phyloP scores from a whole-genome alignment of 2,888 invertebrate species.

The Lagria hirta region DNA sequence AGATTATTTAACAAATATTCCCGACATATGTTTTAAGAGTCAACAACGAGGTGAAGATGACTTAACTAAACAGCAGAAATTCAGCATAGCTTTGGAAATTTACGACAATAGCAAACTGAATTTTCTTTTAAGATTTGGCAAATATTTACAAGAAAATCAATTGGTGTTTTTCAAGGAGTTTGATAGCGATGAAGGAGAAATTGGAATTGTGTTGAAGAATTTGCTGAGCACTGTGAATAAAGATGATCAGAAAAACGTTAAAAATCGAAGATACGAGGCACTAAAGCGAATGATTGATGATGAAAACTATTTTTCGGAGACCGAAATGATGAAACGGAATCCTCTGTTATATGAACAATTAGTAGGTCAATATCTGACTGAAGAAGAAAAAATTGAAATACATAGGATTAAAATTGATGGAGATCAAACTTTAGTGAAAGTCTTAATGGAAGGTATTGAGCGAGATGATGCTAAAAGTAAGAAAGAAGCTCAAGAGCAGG shows the following conservation, averaged over 20 bases:
- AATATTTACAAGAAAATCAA: constrained; percentile 67
- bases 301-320: constrained; percentile 82
- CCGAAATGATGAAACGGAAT: constrained; percentile 90
- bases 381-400: constrained; percentile 69
- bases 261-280: constrained; percentile 82
- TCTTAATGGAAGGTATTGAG: constrained; percentile 81
- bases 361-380: constrained; percentile 81
- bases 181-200: constrained; percentile 56
- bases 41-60: constrained; percentile 81
- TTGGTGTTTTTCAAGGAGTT: constrained; percentile 67
- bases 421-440: constrained; percentile 68
- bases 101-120: constrained; percentile 66
- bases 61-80: constrained; percentile 68
- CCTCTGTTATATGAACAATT: constrained; percentile 88
- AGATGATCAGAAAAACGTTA: constrained; percentile 57
- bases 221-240: constrained; percentile 52
- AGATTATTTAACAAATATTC: constrained; percentile 62
- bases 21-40: constrained; percentile 73
- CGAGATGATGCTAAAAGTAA: constrained; percentile 66
- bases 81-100: constrained; percentile 65
- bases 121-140: constrained; percentile 79
- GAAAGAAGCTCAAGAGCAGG: constrained; percentile 63
- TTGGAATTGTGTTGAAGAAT: constrained; percentile 65
- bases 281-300: constrained; percentile 70
- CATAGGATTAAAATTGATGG: constrained; percentile 63